Evolutionary conservation across 2,888 invertebrate species (phyloP).

Genomic region (Drosophila dives): DNA sequence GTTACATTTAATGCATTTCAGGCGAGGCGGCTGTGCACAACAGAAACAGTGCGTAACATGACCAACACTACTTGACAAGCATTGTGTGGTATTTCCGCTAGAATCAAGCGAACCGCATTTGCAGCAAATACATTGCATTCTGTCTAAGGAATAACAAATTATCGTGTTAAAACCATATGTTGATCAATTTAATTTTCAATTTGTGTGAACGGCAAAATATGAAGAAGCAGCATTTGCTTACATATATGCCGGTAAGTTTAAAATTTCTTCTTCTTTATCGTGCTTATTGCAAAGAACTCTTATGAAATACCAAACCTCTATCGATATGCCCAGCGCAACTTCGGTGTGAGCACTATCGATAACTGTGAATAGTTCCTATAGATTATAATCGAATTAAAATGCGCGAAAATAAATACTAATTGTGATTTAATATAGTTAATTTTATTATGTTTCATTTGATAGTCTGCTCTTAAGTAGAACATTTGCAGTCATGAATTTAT

Average conservation of each 20-base stretch:
- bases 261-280: neutral
- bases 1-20: slow-evolving; percentile 48
- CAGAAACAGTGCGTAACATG: slow-evolving; percentile 44
- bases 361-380: neutral
- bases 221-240: neutral
- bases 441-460: slow-evolving; percentile 52
- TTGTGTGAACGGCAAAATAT: neutral
- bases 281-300: neutral
- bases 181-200: too few species aligned
- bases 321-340: neutral
- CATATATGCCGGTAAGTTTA: neutral
- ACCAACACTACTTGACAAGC: neutral
- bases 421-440: slow-evolving; percentile 34
- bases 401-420: neutral
- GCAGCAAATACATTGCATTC: slow-evolving; percentile 29
- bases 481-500: slow-evolving; percentile 22
- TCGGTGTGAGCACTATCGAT: neutral
- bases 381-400: neutral
- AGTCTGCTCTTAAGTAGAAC: slow-evolving; percentile 35
- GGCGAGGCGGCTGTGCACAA: slow-evolving; percentile 36
- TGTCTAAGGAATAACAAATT: neutral
- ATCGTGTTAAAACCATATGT: too few species aligned
- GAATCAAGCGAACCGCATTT: slow-evolving; percentile 16
- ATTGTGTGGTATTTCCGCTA: neutral
- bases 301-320: neutral